Evolutionary conservation across 2,797 vertebrate genomes (phyloP), one percentile per base, ranked within the genome.

Genomic region (Tolypeutes matacus): DNA sequence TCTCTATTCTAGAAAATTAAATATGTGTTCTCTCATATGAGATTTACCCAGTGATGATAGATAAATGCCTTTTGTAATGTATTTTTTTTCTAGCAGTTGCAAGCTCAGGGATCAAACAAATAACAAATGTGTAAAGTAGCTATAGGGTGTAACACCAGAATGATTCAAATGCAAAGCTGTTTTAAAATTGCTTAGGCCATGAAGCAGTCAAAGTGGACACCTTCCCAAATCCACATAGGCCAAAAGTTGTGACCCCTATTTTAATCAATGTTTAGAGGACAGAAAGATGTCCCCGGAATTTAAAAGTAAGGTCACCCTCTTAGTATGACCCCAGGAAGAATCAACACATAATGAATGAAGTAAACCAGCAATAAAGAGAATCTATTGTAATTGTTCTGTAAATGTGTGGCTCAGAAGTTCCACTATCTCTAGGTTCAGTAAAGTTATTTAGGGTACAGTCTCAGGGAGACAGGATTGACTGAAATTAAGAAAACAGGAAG

Each of bases 61-160:
- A 69, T 88, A 70, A 92, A 53, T 77, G 27, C 12, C 20, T 80
- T 85, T 94, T 69, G 56, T 15, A 60, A 65, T 85, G 49, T 70
- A 39, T 88, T 92, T 86, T 5, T 94, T 95, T 88, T 58, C 21
- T 42, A 65, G 64, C 25, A 69, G 2, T 72, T 87, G 10, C 53
- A 91, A 96, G 17, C 25, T 83, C 64, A 51, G 58, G 49, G 36
- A 36, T 86, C 64, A 86, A 92, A 92, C 17, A 93, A 85, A 8
- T 85, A 89, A 90, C 80, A 88, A 82, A 91, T 60, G 73, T 60
- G n/a, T 75, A 85, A 85, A 88, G 56, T 39, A 92, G 31, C 12
- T 49, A 2, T 49, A 73, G 15, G 21, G 4, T 62, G 49, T 87
- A 89, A 49, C 13, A 75, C 49, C 36, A 46, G 36, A 88, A 36